Conservation (phyloP, 1,140 invertebrate species). For the Diabrotica virgifera region DNA sequence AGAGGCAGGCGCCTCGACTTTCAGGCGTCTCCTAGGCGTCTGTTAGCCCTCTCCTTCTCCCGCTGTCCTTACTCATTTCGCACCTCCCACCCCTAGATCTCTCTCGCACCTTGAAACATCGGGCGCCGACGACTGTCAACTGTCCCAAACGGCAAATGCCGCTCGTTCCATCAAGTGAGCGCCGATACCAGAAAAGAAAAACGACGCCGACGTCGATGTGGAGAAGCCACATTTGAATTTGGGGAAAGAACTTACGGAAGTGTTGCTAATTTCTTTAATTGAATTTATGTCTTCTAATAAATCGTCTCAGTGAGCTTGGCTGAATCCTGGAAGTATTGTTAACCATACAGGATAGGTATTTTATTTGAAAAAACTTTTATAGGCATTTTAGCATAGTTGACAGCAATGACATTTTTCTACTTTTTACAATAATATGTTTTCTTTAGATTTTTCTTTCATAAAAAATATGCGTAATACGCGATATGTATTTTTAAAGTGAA, state of each 20-base stretch:
- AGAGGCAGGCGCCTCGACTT: constrained; percentile 38
- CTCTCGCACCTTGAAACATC: constrained; percentile 18
- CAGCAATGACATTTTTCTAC: too few relatives aligned
- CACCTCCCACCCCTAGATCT: constrained; percentile 24
- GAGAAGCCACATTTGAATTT: neutral
- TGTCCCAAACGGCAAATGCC: constrained; percentile 8
- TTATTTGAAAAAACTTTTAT: too few relatives aligned
- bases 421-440: too few relatives aligned
- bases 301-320: too few relatives aligned
- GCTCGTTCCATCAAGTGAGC: neutral
- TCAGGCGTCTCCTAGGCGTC: constrained; percentile 36
- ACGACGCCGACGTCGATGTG: neutral
- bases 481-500: too few relatives aligned
- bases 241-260: neutral
- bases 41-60: constrained; percentile 21
- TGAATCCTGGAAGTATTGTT: too few relatives aligned
- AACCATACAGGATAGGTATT: too few relatives aligned
- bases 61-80: constrained; percentile 13
- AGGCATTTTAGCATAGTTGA: too few relatives aligned
- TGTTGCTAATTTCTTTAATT: too few relatives aligned
- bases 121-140: constrained; percentile 19
- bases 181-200: neutral
- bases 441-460: too few relatives aligned
- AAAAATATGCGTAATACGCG: too few relatives aligned
- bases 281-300: too few relatives aligned